Evolutionary conservation across 2,113 vertebrate species (phyloP).

Genomic region (Xiphophorus hellerii): DNA sequence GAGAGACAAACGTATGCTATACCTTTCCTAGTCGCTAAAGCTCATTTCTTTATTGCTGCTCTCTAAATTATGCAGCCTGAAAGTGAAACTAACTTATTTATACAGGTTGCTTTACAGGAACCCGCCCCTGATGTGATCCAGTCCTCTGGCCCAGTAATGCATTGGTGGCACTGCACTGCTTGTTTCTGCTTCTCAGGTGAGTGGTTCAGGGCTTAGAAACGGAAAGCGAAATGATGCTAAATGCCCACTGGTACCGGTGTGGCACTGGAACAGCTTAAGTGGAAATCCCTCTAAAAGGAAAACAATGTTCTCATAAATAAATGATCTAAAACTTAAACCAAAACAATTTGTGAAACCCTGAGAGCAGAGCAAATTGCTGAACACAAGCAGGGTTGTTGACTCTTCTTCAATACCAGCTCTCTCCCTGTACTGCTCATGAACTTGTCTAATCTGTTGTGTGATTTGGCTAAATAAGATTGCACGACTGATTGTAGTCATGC

Average conservation of each 20-base stretch:
- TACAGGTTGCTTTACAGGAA: neutral
- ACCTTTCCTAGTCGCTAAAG: neutral
- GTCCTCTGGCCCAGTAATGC: neutral
- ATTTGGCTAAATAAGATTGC: neutral
- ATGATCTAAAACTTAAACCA: too few relatives aligned
- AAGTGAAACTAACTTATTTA: neutral
- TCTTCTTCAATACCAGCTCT: neutral
- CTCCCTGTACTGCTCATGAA: neutral
- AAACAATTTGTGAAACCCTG: too few relatives aligned
- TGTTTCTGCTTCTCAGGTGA: neutral
- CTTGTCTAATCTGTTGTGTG: neutral
- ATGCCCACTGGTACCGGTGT: neutral
- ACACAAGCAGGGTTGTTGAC: neutral
- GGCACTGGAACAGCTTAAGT: neutral
- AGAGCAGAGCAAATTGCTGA: neutral
- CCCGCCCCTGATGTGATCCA: neutral
- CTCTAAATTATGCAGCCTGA: neutral
- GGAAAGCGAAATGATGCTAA: neutral
- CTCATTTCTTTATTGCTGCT: neutral
- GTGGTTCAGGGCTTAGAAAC: neutral
- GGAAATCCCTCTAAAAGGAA: neutral
- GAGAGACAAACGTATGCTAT: neutral
- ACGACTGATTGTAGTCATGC: too few relatives aligned
- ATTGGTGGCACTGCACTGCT: neutral
- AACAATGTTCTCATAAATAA: too few relatives aligned